These are phyloP conservation scores for Dolichallabes microphthalmus DNA, from an alignment of 2,113 vertebrate genomes.

Conservation along the genomic window DNA sequence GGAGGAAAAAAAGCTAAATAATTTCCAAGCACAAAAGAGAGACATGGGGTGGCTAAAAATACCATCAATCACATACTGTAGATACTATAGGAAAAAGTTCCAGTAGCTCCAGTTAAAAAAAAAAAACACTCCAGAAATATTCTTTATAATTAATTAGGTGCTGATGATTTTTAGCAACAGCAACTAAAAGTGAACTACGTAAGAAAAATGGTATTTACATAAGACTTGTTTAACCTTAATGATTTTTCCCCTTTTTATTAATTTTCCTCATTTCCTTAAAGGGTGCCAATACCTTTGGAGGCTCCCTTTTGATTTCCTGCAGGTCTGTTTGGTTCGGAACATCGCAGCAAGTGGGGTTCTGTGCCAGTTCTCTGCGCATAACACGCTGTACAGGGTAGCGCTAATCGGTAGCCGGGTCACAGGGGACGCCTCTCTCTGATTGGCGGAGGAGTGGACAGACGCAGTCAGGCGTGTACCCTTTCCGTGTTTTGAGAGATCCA, in stretches of 20 bases:
- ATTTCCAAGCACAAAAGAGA: neutral
- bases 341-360: neutral
- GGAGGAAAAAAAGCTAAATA: neutral
- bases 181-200: neutral
- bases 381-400: neutral
- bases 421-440: neutral
- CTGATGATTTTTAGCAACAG: neutral
- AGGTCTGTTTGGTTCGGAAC: neutral
- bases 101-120: neutral
- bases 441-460: neutral
- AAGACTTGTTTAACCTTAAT: neutral
- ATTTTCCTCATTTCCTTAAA: neutral
- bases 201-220: neutral
- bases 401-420: slow-evolving; percentile 3
- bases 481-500: neutral
- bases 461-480: neutral
- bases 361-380: neutral
- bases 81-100: neutral
- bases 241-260: too few relatives aligned
- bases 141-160: neutral
- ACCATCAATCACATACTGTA: neutral
- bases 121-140: neutral
- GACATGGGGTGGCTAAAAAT: neutral
- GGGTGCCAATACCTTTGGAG: neutral
- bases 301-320: neutral